Percentiles rank a stretch among this genome's conserved stretches.
Conservation (phyloP, 2,113 vertebrate genomes). For the Lophius piscatorius region DNA sequence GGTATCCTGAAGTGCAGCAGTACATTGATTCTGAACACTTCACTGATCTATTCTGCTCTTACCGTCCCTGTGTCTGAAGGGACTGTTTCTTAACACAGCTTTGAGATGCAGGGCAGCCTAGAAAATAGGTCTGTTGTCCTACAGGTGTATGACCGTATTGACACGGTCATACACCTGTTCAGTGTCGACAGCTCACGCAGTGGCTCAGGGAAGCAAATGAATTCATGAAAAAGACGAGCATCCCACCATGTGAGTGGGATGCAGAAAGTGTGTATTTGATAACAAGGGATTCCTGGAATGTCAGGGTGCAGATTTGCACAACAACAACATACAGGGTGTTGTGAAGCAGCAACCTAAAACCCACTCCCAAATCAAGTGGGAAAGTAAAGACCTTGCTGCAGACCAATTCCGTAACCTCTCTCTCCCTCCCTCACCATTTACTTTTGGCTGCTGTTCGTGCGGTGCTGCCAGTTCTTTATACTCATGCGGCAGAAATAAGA, state of each 20-base stretch:
- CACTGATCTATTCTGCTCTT: slow-evolving; percentile 28
- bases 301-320: slow-evolving; percentile 36
- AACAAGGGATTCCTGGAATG: slow-evolving; percentile 28
- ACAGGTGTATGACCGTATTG: too few species aligned
- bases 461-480: slow-evolving; percentile 11
- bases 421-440: neutral
- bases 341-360: slow-evolving; percentile 20
- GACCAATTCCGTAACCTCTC: slow-evolving; percentile 47
- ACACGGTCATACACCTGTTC: slow-evolving; percentile 39
- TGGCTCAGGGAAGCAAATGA: slow-evolving; percentile 25
- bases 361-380: slow-evolving; percentile 33
- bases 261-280: slow-evolving; percentile 11
- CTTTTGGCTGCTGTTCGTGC: neutral
- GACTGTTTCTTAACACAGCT: slow-evolving; percentile 26
- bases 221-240: slow-evolving; percentile 7
- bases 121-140: slow-evolving; percentile 56
- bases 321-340: neutral
- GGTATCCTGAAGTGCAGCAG: too few species aligned
- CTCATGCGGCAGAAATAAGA: slow-evolving; percentile 16
- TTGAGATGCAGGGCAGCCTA: slow-evolving; percentile 47
- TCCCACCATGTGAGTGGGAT: slow-evolving; percentile 1
- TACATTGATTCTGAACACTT: slow-evolving; percentile 2
- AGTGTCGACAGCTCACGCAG: slow-evolving; percentile 22
- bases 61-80: slow-evolving; percentile 4
- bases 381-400: slow-evolving; percentile 45